A percentile compares a stretch with the other conserved stretches of the same genome.
Conservation (phyloP, 2,888 invertebrate species). For the Lasioglossum calceatum region DNA sequence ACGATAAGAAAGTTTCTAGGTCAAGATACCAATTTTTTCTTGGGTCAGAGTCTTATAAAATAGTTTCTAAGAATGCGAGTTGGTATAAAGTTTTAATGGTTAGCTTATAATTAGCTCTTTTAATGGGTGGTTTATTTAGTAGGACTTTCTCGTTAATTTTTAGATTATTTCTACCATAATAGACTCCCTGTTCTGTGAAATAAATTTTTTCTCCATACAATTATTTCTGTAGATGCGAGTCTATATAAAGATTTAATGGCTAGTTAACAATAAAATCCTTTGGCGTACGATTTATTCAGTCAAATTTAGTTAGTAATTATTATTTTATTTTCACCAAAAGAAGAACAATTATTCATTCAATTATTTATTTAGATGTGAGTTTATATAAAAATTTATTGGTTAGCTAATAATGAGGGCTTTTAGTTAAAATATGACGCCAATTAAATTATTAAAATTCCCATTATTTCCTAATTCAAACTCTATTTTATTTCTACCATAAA, state of each 20-base stretch:
- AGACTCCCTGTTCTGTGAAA: too few species aligned
- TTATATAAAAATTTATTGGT: too few species aligned
- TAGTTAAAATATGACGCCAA: too few species aligned
- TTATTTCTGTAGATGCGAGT: not conserved
- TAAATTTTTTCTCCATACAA: not conserved
- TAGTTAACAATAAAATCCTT: too few species aligned
- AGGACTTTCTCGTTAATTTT: not conserved
- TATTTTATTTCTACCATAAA: not conserved
- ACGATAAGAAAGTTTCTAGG: not conserved
- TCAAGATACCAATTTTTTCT: not conserved
- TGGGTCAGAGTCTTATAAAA: not conserved
- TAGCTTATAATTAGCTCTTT: slow-evolving; percentile 6
- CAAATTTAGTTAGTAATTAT: too few species aligned
- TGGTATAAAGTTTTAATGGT: slow-evolving; percentile 1
- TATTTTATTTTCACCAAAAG: too few species aligned
- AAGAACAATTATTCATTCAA: too few species aligned
- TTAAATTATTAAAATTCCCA: too few species aligned
- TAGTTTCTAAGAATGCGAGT: not conserved
- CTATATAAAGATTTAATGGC: not conserved
- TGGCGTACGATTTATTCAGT: too few species aligned
- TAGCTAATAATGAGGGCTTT: too few species aligned
- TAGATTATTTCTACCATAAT: not conserved
- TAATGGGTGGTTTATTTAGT: not conserved
- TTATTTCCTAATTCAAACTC: too few species aligned
- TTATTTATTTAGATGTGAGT: too few species aligned